phyloP scores from a whole-genome alignment of 2,888 invertebrate species.

The Pemphredon lugubris region DNA sequence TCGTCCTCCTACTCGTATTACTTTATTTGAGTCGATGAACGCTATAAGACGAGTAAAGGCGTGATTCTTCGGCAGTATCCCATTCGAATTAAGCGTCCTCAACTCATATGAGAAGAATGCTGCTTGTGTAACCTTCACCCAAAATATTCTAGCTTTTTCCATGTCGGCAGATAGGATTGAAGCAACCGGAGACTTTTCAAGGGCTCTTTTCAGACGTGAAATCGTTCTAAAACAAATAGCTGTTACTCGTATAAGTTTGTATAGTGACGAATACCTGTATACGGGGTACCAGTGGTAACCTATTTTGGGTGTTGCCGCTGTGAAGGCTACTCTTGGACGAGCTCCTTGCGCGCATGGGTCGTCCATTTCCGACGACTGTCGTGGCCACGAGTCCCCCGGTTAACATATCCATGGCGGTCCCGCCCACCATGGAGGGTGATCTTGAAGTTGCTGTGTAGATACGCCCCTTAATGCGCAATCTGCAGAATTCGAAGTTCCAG shows the following conservation, averaged over 20 bases:
- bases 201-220: too few relatives aligned
- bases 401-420: constrained; percentile 38
- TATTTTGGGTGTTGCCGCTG: background rate
- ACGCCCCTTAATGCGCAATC: constrained; percentile 51
- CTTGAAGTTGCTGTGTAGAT: constrained; percentile 22
- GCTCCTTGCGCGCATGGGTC: background rate
- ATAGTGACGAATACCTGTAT: constrained; percentile 10
- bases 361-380: background rate
- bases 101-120: background rate
- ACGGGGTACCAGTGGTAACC: constrained; percentile 27
- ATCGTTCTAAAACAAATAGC: too few relatives aligned
- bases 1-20: too few relatives aligned
- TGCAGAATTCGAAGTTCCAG: constrained; percentile 49
- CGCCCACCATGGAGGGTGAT: constrained; percentile 33
- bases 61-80: background rate
- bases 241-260: constrained; percentile 22
- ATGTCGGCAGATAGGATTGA: background rate
- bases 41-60: constrained; percentile 31
- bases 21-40: constrained; percentile 50
- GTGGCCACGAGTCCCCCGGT: constrained; percentile 18
- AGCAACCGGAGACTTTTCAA: constrained; percentile 19
- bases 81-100: background rate
- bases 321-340: constrained; percentile 1
- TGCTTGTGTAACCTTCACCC: constrained; percentile 14
- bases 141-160: background rate